Evolutionary conservation across 53 echinoderm and acorn worm species (phyloP).

Genomic region (Actinopyga echinites): DNA sequence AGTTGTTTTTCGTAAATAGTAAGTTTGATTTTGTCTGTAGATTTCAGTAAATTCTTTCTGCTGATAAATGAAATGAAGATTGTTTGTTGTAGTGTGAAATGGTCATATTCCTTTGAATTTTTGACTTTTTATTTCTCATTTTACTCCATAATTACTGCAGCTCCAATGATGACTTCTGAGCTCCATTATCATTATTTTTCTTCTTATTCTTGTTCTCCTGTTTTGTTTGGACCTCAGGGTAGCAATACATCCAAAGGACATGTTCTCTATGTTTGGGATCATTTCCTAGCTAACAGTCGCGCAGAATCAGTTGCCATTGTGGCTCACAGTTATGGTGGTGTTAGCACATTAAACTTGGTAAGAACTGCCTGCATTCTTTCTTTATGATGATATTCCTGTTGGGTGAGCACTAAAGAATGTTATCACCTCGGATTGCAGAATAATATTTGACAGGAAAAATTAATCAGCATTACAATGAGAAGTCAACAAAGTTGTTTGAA

Average conservation of each 20-base stretch:
- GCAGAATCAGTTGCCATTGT: slow-evolving; percentile 73
- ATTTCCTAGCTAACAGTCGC: slow-evolving; percentile 66
- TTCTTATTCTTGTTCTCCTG: not conserved
- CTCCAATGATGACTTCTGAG: not conserved
- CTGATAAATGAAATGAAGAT: too few relatives aligned
- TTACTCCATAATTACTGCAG: not conserved
- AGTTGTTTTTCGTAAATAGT: too few relatives aligned
- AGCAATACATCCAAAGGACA: slow-evolving; percentile 68
- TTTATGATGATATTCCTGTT: not conserved
- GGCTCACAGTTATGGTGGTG: slow-evolving; percentile 92
- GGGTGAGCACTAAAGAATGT: too few relatives aligned
- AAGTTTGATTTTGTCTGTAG: too few relatives aligned
- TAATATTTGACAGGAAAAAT: too few relatives aligned
- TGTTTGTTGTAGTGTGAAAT: too few relatives aligned
- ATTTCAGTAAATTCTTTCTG: too few relatives aligned
- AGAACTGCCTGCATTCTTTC: not conserved
- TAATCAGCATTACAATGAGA: too few relatives aligned
- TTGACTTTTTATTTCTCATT: not conserved
- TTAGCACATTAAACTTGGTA: slow-evolving; percentile 73
- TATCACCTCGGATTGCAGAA: too few relatives aligned
- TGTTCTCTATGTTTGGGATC: slow-evolving; percentile 74
- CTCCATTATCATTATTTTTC: not conserved
- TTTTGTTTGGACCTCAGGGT: slow-evolving; percentile 46
- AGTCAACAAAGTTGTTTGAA: too few relatives aligned
- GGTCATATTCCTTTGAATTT: not conserved